Base-by-base conservation (phyloP, 2,888 invertebrate species). In the Autographa gamma region DNA sequence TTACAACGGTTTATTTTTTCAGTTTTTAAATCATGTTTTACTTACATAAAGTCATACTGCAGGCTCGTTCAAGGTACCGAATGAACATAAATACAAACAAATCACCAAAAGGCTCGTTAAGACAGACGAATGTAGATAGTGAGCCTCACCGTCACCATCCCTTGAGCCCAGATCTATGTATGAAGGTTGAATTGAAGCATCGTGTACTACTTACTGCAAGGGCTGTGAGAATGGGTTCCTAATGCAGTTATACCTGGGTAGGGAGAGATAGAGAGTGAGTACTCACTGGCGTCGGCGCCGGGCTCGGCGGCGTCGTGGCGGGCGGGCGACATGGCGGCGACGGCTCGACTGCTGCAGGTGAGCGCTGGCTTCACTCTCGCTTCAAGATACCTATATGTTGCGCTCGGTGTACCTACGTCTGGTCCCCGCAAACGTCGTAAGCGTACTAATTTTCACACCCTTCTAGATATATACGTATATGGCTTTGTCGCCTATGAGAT, bases 401-500 rank as follows among this genome's bases (percentile, higher is more conserved):
- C 32, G 25, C 18, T 48, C 72, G 31, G 31, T 41, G 43, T 54
- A n/a, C n/a, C 68, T 66, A 67, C 48, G 48, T 19, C 64, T 48
- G 48, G 31, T 63, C 56, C 19, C 69, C 58, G 58, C 63, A 60
- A 43, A 48, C 63, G 31, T 73, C 66, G 71, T 60, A 54, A 59
- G 52, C 48, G 32, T 69, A 75, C 82, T 81, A 83, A 85, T 87
- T 86, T 83, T 85, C 86, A 69, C 86, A 83, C 76, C 63, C 80
- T 77, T 67, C 71, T 69, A 60, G 43, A 66, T 70, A 60, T 63
- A 60, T 70, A 60, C n/a, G n/a, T 63, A 61, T 68, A 68, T 66
- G 80, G 79, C 31, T 59, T 62, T 67, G 73, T 68, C 58, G 19
- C 60, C 43, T 66, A 71, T 77, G 79, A 81, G 66, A 74, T 80